Evolutionary conservation across 2,113 vertebrate genomes (phyloP).

Genomic region (Euleptes europaea): DNA sequence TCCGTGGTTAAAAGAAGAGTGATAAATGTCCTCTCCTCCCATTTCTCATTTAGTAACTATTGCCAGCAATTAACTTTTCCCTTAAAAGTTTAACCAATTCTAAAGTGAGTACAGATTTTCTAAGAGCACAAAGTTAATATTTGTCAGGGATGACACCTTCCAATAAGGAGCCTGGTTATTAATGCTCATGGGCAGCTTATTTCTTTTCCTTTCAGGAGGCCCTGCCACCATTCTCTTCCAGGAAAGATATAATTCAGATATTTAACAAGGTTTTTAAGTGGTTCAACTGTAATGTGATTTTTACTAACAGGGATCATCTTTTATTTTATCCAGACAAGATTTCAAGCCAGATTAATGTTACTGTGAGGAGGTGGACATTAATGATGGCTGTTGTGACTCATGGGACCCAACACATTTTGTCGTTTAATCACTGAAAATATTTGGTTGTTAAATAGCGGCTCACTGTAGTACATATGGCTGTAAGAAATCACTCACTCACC

Average conservation of each 20-base stretch:
- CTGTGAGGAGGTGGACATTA: slow-evolving; percentile 9
- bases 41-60: not conserved
- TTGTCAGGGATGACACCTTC: not conserved
- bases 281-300: slow-evolving; percentile 1
- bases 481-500: not conserved
- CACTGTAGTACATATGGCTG: not conserved
- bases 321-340: slow-evolving; percentile 11
- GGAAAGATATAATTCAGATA: not conserved
- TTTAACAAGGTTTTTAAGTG: not conserved
- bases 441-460: not conserved
- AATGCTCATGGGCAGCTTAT: not conserved
- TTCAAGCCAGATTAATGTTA: not conserved
- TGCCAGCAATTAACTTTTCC: not conserved
- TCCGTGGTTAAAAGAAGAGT: not conserved
- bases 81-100: slow-evolving; percentile 10
- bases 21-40: not conserved
- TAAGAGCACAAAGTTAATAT: not conserved
- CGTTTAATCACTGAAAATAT: not conserved
- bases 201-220: not conserved
- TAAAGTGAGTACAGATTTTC: not conserved
- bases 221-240: not conserved
- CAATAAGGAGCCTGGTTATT: not conserved
- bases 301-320: not conserved
- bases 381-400: slow-evolving; percentile 12
- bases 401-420: slow-evolving; percentile 1